phyloP scores from a whole-genome alignment of 2,113 vertebrate species.

The Arothron firmamentum region DNA sequence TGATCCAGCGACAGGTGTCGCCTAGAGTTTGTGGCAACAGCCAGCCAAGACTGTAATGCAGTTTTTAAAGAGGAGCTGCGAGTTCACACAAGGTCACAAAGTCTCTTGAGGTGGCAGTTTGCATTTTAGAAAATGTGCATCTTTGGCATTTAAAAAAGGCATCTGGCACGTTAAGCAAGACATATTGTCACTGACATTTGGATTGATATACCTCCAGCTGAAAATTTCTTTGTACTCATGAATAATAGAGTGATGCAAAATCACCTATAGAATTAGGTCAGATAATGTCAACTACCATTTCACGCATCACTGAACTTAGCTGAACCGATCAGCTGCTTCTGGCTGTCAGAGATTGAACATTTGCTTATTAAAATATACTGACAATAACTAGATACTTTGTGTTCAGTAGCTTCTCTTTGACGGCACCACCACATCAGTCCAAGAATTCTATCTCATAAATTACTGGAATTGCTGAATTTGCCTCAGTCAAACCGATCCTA shows the following conservation, averaged over 20 bases:
- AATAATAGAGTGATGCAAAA: neutral
- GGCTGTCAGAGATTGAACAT: neutral
- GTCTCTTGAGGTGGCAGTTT: neutral
- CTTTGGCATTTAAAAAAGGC: conserved; percentile 9
- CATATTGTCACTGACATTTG: neutral
- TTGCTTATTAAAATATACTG: neutral
- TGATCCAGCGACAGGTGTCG: neutral
- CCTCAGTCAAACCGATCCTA: conserved; percentile 16
- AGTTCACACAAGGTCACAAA: conserved; percentile 10
- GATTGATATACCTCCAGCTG: conserved; percentile 1
- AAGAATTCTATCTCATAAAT: conserved; percentile 21
- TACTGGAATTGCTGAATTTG: conserved; percentile 25
- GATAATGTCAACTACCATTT: neutral
- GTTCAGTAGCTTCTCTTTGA: neutral
- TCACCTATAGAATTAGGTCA: neutral
- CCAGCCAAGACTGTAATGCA: neutral
- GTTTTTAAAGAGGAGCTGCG: neutral
- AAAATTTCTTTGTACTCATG: neutral
- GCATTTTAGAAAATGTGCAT: neutral
- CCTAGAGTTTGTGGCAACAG: neutral
- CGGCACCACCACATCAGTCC: neutral
- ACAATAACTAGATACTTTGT: neutral
- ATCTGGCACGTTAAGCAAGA: neutral
- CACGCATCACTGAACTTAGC: neutral
- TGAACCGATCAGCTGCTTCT: neutral